phyloP scores from a whole-genome alignment of 2,113 vertebrate species.

The Tautogolabrus adspersus region DNA sequence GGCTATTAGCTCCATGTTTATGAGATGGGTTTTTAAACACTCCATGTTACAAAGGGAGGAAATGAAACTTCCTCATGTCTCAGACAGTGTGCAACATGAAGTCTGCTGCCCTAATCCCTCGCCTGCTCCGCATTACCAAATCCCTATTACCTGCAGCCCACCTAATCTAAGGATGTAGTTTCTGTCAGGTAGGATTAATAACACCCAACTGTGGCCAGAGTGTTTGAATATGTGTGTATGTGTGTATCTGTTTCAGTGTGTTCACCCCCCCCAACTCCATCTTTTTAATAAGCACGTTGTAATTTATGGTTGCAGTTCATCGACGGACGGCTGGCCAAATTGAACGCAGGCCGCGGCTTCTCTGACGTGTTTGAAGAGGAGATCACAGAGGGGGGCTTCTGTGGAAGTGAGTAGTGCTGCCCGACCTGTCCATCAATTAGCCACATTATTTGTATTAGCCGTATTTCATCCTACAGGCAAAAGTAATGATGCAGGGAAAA shows the following conservation, averaged over 20 bases:
- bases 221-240: constrained; percentile 57
- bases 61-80: constrained; percentile 83
- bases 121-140: constrained; percentile 83
- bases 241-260: constrained; percentile 54
- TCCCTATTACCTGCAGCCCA: constrained; percentile 76
- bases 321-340: constrained; percentile 94
- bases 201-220: constrained; percentile 63
- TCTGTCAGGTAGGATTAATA: constrained; percentile 79
- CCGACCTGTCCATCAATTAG: constrained; percentile 63
- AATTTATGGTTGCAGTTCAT: constrained; percentile 92
- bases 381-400: constrained; percentile 95
- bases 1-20: constrained; percentile 77
- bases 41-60: constrained; percentile 81
- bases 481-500: background rate
- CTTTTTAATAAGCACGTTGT: constrained; percentile 82
- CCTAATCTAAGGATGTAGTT: constrained; percentile 75
- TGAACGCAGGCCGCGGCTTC: constrained; percentile 95
- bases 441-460: constrained; percentile 50
- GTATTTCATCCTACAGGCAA: constrained; percentile 34
- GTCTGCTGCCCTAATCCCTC: constrained; percentile 80
- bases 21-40: constrained; percentile 74
- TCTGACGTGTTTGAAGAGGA: constrained; percentile 97
- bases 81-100: constrained; percentile 69
- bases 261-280: background rate
- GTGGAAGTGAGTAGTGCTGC: constrained; percentile 88